Conservation (phyloP, 2,797 vertebrate species). For the Varecia variegata region DNA sequence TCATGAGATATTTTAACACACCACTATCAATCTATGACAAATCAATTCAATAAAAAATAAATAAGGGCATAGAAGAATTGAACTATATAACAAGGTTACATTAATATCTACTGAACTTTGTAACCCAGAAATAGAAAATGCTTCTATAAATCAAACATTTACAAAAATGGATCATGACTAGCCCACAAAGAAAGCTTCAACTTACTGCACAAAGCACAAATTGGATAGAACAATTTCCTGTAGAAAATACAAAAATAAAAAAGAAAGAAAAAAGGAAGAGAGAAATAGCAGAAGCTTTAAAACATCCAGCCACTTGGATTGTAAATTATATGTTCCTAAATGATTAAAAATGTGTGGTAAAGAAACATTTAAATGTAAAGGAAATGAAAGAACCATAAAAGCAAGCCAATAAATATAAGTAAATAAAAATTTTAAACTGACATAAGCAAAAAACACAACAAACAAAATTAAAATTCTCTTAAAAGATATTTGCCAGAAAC, state of each 20-base stretch:
- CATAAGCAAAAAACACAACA: constrained; percentile 12
- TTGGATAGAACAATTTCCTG: not conserved
- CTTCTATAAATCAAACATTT: constrained; percentile 68
- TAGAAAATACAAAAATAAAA: constrained; percentile 13
- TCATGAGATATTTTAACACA: constrained; percentile 61
- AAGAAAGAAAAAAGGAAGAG: not conserved
- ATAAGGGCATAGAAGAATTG: constrained; percentile 65
- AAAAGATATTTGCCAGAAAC: constrained; percentile 13
- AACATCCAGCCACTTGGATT: not conserved
- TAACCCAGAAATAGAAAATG: constrained; percentile 58
- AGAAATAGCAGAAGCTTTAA: not conserved
- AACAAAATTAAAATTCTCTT: constrained; percentile 26
- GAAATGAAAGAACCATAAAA: not conserved
- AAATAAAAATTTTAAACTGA: constrained; percentile 23
- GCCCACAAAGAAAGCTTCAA: constrained; percentile 35
- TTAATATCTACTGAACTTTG: constrained; percentile 68
- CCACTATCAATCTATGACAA: constrained; percentile 74
- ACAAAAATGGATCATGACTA: constrained; percentile 54
- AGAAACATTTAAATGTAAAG: not conserved
- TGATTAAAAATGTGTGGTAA: not conserved
- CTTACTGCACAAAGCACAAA: constrained; percentile 2
- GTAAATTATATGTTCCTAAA: not conserved
- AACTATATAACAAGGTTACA: constrained; percentile 65
- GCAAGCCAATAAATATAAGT: not conserved
- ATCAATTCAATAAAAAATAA: constrained; percentile 70